phyloP scores from a whole-genome alignment of 2,797 vertebrate species.

The Sorex maritimensis region DNA sequence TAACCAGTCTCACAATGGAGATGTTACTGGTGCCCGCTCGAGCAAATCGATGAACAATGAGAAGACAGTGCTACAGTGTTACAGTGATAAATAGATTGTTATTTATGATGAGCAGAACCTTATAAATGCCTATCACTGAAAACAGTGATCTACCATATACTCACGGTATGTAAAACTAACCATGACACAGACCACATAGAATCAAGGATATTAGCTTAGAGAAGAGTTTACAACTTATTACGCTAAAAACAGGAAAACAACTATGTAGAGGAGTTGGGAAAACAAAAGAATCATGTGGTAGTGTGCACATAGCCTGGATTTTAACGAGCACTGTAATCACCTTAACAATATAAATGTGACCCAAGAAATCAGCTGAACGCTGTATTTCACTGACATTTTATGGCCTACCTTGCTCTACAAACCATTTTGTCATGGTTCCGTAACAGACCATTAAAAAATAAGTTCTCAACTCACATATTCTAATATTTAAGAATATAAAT shows the following conservation, averaged over 20 bases:
- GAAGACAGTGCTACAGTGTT: neutral
- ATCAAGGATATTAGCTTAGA: slow-evolving; percentile 7
- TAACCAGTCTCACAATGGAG: too few species aligned
- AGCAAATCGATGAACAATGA: neutral
- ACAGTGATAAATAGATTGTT: neutral
- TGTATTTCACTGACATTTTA: slow-evolving; percentile 25
- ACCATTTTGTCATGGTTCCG: neutral
- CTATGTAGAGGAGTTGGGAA: neutral
- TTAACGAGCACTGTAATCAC: slow-evolving; percentile 35
- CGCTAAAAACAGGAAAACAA: slow-evolving; percentile 35
- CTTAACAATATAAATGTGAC: slow-evolving; percentile 55
- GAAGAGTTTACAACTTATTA: slow-evolving; percentile 4
- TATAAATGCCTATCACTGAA: neutral
- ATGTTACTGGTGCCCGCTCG: too few species aligned
- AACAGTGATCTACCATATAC: neutral
- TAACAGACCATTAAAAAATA: slow-evolving; percentile 51
- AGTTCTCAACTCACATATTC: neutral
- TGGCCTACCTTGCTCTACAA: neutral
- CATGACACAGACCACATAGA: neutral
- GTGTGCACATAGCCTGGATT: neutral
- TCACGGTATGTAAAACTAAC: slow-evolving; percentile 9
- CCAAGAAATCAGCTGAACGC: neutral
- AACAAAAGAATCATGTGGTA: slow-evolving; percentile 47
- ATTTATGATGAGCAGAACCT: slow-evolving; percentile 27
- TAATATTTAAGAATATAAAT: slow-evolving; percentile 20